Evolutionary conservation across 2,888 invertebrate species (phyloP).

Genomic region (Linhomoeus sp.): DNA sequence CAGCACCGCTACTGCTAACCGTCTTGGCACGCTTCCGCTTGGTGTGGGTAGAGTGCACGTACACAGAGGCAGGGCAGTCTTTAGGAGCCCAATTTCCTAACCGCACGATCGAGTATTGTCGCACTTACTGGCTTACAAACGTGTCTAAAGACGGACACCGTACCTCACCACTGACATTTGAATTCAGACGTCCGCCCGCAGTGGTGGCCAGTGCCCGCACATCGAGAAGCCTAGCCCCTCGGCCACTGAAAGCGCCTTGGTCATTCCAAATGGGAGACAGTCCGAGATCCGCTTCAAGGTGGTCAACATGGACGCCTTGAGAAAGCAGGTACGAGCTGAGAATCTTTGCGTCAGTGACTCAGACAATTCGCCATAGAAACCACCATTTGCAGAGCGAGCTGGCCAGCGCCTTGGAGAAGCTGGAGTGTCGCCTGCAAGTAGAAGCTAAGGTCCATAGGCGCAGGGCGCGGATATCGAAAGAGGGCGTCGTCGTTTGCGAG

Average conservation of each 20-base stretch:
- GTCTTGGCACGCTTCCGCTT: too few relatives aligned
- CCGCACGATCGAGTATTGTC: too few relatives aligned
- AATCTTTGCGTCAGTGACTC: too few relatives aligned
- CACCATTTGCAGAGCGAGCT: not conserved
- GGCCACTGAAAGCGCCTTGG: conserved; percentile 45
- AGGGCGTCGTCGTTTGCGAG: conserved; percentile 47
- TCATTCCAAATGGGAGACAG: conserved; percentile 70
- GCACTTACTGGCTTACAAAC: too few relatives aligned
- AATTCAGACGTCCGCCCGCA: not conserved
- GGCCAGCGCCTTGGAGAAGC: not conserved
- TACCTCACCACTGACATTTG: too few relatives aligned
- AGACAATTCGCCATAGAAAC: too few relatives aligned
- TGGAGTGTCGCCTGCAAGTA: conserved; percentile 2
- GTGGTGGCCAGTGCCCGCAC: conserved; percentile 45
- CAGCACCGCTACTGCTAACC: too few relatives aligned
- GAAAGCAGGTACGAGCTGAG: too few relatives aligned
- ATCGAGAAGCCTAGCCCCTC: conserved; percentile 44
- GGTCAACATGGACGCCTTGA: conserved; percentile 65
- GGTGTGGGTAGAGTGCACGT: too few relatives aligned
- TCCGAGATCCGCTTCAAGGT: conserved; percentile 72
- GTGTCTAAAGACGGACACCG: too few relatives aligned
- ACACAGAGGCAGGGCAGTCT: too few relatives aligned
- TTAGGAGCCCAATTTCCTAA: too few relatives aligned
- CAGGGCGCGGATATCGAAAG: not conserved
- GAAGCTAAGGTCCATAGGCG: not conserved